phyloP scores from a whole-genome alignment of 2,797 vertebrate genomes.

The Schizopygopsis malacanthus region DNA sequence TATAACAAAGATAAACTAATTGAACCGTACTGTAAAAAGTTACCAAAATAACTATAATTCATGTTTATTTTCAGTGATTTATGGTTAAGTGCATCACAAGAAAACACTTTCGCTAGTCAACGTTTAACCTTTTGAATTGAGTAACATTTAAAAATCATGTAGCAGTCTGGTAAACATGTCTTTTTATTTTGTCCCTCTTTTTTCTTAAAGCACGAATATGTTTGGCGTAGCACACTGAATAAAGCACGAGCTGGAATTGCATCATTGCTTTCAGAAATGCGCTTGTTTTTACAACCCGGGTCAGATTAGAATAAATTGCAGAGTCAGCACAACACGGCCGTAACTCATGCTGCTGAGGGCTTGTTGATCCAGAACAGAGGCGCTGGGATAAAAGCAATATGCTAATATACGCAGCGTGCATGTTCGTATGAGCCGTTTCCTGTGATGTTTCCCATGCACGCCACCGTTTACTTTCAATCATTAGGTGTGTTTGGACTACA shows the following conservation, averaged over 20 bases:
- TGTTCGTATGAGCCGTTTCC: neutral
- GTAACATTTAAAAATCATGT: neutral
- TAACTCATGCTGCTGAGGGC: constrained; percentile 38
- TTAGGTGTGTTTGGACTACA: constrained; percentile 1
- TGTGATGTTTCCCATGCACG: constrained; percentile 1
- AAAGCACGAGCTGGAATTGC: constrained; percentile 15
- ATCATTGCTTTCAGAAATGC: constrained; percentile 43
- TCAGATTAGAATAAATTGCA: constrained; percentile 16
- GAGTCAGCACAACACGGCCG: constrained; percentile 43
- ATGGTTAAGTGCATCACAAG: neutral
- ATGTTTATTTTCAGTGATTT: neutral
- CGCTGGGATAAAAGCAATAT: constrained; percentile 45
- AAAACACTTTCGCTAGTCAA: neutral
- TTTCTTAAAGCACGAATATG: constrained; percentile 38
- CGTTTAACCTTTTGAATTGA: neutral
- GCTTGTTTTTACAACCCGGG: constrained; percentile 33
- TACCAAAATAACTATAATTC: neutral
- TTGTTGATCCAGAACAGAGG: constrained; percentile 40
- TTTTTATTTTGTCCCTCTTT: constrained; percentile 24
- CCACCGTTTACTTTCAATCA: neutral
- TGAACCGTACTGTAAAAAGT: neutral
- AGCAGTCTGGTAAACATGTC: constrained; percentile 28
- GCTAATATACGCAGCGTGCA: constrained; percentile 26
- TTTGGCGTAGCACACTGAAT: constrained; percentile 3
- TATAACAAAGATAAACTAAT: neutral